phyloP scores from a whole-genome alignment of 2,113 vertebrate genomes.

The Alces alces region DNA sequence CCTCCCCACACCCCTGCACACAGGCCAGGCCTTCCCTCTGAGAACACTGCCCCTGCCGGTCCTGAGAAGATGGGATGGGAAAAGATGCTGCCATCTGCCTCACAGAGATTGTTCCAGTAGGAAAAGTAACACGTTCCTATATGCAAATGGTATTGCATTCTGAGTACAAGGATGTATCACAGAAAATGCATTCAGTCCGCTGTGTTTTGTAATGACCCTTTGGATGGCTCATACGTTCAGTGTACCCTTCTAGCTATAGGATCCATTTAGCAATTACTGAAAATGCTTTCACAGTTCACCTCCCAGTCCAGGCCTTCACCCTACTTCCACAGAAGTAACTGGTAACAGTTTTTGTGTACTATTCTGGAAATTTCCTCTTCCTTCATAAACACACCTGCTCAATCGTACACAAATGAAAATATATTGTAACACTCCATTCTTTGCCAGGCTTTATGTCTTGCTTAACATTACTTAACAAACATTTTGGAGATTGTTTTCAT shows the following conservation, averaged over 20 bases:
- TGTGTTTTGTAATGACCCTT: slow-evolving; percentile 1
- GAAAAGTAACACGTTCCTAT: background rate
- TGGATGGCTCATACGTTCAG: slow-evolving; percentile 5
- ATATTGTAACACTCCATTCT: background rate
- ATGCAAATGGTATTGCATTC: background rate
- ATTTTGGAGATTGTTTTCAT: background rate
- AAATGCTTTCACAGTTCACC: slow-evolving; percentile 19
- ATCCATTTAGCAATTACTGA: slow-evolving; percentile 10
- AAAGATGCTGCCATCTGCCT: background rate
- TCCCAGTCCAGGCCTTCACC: background rate
- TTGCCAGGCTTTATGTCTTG: background rate
- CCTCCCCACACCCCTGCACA: background rate
- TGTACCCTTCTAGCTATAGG: slow-evolving; percentile 3
- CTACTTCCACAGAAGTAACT: background rate
- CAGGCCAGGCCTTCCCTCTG: background rate
- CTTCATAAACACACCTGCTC: background rate
- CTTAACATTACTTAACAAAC: background rate
- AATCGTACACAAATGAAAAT: background rate
- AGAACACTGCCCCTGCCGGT: background rate
- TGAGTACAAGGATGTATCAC: background rate
- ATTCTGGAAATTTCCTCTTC: background rate
- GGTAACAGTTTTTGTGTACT: background rate
- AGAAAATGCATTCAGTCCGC: slow-evolving; percentile 2
- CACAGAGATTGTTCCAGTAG: background rate
- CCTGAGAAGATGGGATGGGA: background rate